Evolutionary conservation across 30 jellyfish, hydroid and myxozoan genomes (phyloP), one percentile per base, ranked within the genome.

Genomic region (Phacellophora camtschatica): DNA sequence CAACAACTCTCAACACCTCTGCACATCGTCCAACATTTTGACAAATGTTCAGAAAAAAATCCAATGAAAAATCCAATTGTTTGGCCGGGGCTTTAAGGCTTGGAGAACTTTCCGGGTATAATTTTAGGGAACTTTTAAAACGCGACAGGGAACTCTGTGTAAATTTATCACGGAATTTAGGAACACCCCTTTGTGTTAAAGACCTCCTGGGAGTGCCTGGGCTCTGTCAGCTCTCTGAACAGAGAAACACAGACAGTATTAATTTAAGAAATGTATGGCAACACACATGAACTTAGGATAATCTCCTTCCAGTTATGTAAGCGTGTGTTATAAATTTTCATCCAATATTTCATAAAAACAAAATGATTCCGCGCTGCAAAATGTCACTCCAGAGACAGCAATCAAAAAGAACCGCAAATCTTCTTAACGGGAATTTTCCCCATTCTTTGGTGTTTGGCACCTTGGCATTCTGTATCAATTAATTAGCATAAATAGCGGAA

Each of bases 391-490:
- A 45, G 58, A 45, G 58, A 45, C 58, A 3, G 19, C 58, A 1
- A 45, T 12, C 58, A 45, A 24, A 12, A 24, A 45, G 1, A 45
- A 19, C 2, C 27, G 10, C 16, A 51, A 48, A 48, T 27, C 63
- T 7, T 19, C 27, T 25, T 12, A 12, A 23, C 74, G 28, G 72
- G 49, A 22, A 22, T 30, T 36, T 45, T 31, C 34, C 23, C 35
- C 42, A 33, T 25, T 16, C 67, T 42, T 18, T 13, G 35, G 71
- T 32, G 71, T 73, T 73, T 73, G 86, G 74, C 86, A 73, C 86
- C 86, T 33, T 13, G 41, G 39, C 74, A 13, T 33, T 66, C 29
- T 45, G 59, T 31, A 31, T 18, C 61, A 31, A 35, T 16, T 49
- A 54, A 56, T 35, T 28, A 73, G 25, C 63, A 49, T 71, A 23